Evolutionary conservation across 1,140 invertebrate genomes (phyloP), one percentile per base, ranked within the genome.

Genomic region (Semibalanus balanoides): DNA sequence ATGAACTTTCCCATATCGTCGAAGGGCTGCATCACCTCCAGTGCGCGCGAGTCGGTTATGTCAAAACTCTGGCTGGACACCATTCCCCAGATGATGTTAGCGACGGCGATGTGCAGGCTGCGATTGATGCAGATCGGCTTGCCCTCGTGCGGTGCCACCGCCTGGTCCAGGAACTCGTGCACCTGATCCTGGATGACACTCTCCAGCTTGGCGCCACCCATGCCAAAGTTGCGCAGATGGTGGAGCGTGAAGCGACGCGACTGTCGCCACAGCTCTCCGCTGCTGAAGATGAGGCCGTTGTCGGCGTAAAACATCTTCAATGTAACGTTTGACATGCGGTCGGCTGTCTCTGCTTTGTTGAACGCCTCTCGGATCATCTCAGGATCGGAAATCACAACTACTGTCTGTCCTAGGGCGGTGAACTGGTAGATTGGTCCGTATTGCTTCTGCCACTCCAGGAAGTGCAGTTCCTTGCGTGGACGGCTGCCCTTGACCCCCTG

Each of bases 61-160:
- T 64, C 43, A 11, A 64, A 25, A 25, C 25, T 64, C 25, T 64
- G 43, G 43, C 11, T 14, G 25, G 90, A 88, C 0, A 88, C 86
- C 43, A 92, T 84, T 31, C 85, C 88, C 92, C 91, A 93, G 0
- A 93, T 80, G 0, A 92, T 88, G 81, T 93, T 93, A 77, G 93
- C 85, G 0, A 92, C 88, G 27, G 28, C 82, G 70, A 70, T 76
- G 35, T 30, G 69, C 29, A 79, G 74, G 25, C 31, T 74, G 25
- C 11, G 11, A 64, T 64, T 25, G 11, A 64, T 25, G 25, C 25
- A 11, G 25, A 64, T 11, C 11, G 43, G 43, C 43, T 64, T 11
- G 43, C 25, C 25, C 43, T 64, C 43, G 25, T 64, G 11, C 11
- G 43, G 43, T 14, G 11, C 11, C 43, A 64, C 11, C 11, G 25